These are phyloP conservation scores for Antechinus stuartii DNA, from an alignment of 2,113 vertebrate genomes.

Conservation along the genomic window DNA sequence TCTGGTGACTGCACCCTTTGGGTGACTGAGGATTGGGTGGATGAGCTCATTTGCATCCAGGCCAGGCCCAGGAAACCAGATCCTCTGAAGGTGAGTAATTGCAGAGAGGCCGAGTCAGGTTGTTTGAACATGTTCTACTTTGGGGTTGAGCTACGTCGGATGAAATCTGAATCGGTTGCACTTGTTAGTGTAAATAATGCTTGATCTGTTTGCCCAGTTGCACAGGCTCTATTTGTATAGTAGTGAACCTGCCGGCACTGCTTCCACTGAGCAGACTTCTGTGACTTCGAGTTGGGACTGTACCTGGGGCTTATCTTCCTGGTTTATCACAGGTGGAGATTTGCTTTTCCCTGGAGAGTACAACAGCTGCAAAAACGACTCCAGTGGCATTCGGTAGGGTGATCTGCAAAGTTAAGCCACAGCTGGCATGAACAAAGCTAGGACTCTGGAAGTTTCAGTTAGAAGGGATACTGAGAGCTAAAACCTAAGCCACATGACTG, in stretches of 20 bases:
- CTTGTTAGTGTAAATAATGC: conserved; percentile 4
- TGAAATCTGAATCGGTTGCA: conserved; percentile 2
- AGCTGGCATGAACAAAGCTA: background rate
- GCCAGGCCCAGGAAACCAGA: background rate
- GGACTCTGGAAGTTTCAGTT: background rate
- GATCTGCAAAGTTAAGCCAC: background rate
- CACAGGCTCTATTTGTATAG: background rate
- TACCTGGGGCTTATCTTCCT: conserved; percentile 1
- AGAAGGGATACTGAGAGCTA: background rate
- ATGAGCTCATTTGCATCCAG: background rate
- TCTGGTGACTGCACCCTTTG: background rate
- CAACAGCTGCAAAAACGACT: background rate
- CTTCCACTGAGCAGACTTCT: background rate
- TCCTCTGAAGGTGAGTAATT: conserved; percentile 4
- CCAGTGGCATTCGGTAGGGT: background rate
- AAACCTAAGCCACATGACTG: background rate
- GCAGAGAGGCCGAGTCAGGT: background rate
- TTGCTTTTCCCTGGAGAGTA: background rate
- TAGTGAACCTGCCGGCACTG: background rate
- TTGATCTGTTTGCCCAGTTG: background rate
- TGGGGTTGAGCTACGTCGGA: background rate
- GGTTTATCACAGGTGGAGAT: conserved; percentile 2
- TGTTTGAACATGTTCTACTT: conserved; percentile 4
- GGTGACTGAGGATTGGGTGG: background rate
- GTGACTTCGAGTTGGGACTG: background rate